phyloP scores from a whole-genome alignment of 2,113 vertebrate genomes.

The Chloropsis cyanopogon region DNA sequence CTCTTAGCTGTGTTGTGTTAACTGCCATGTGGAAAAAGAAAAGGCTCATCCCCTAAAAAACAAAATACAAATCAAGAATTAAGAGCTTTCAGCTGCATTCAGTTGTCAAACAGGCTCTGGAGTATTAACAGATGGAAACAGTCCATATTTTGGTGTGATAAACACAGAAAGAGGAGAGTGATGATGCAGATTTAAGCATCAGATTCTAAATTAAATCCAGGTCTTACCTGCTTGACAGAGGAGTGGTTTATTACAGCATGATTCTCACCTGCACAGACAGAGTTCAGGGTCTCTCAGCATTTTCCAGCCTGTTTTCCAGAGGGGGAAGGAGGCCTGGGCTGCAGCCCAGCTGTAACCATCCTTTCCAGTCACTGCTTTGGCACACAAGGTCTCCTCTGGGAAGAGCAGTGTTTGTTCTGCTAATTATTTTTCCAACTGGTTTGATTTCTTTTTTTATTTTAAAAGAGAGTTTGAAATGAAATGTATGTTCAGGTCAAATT shows the following conservation, averaged over 20 bases:
- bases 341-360: background rate
- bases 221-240: background rate
- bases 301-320: background rate
- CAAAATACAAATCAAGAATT: constrained; percentile 3
- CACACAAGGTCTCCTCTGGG: background rate
- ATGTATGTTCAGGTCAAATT: background rate
- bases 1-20: background rate
- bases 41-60: background rate
- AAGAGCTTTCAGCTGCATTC: constrained; percentile 56
- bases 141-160: background rate
- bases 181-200: background rate
- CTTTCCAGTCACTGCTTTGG: background rate
- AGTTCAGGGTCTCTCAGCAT: background rate
- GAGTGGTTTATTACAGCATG: background rate
- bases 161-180: background rate
- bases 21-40: background rate
- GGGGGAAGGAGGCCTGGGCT: background rate
- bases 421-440: background rate
- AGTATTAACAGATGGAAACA: constrained; percentile 34
- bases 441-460: background rate
- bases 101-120: constrained; percentile 38
- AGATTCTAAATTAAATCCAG: background rate
- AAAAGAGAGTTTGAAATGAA: background rate
- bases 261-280: background rate
- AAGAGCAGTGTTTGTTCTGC: background rate